Evolutionary conservation across 2,888 invertebrate species (phyloP).

Genomic region (Nineta flava): DNA sequence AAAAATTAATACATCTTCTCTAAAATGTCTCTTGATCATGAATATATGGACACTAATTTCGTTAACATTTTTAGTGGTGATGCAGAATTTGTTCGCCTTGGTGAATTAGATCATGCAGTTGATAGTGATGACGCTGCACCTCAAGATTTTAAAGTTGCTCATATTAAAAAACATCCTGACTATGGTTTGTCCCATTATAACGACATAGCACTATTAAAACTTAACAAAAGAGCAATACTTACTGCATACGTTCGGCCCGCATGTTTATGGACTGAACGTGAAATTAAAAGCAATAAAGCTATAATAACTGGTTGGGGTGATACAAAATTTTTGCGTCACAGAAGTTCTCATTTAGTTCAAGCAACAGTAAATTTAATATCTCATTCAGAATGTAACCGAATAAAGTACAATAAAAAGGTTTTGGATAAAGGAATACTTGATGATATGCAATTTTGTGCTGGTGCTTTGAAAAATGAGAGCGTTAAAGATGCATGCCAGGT

Average conservation of each 20-base stretch:
- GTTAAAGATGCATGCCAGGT: slow-evolving; percentile 18
- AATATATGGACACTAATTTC: neutral
- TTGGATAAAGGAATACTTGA: slow-evolving; percentile 13
- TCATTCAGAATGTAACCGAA: slow-evolving; percentile 10
- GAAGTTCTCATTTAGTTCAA: slow-evolving; percentile 13
- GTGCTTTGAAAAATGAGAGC: slow-evolving; percentile 8
- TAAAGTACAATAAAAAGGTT: slow-evolving; percentile 7
- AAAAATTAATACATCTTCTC: no score
- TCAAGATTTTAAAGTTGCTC: slow-evolving; percentile 1
- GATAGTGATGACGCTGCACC: slow-evolving; percentile 22
- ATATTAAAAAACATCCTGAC: neutral
- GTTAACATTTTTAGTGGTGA: slow-evolving; percentile 17
- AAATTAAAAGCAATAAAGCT: neutral
- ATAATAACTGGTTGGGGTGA: slow-evolving; percentile 17
- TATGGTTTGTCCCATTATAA: neutral
- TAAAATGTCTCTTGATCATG: slow-evolving; percentile 1
- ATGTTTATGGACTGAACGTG: slow-evolving; percentile 21
- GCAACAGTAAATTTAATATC: slow-evolving; percentile 12
- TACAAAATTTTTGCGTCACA: slow-evolving; percentile 9
- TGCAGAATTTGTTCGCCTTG: slow-evolving; percentile 23
- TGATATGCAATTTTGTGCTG: slow-evolving; percentile 18
- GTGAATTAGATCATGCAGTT: slow-evolving; percentile 23
- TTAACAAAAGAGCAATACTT: slow-evolving; percentile 23
- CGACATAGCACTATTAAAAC: slow-evolving; percentile 31
- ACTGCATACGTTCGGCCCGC: slow-evolving; percentile 29